A percentile compares a stretch with the other conserved stretches of the same genome.
Conservation (phyloP, 1,140 invertebrate species). For the Anadara kagoshimensis region DNA sequence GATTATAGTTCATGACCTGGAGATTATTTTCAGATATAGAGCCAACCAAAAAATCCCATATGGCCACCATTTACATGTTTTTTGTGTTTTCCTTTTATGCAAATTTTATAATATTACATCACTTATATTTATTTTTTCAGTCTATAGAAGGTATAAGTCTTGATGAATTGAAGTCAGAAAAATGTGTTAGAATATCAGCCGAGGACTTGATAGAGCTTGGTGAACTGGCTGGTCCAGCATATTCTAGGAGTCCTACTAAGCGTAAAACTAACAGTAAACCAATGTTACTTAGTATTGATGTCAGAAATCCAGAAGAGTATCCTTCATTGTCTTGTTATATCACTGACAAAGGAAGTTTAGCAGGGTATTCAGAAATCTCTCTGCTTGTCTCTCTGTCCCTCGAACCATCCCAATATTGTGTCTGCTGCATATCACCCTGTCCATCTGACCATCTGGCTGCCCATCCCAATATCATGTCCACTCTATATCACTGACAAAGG, state of each 20-base stretch:
- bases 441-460: too few relatives aligned
- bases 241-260: slow-evolving; percentile 65
- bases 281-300: slow-evolving; percentile 82
- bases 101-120: background rate
- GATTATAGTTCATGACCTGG: too few relatives aligned
- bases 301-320: slow-evolving; percentile 84
- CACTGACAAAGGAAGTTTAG: background rate
- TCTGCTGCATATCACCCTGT: too few relatives aligned
- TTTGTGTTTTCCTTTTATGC: background rate
- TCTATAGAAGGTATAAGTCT: slow-evolving; percentile 82
- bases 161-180: slow-evolving; percentile 82
- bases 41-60: too few relatives aligned
- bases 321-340: slow-evolving; percentile 60
- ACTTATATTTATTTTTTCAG: slow-evolving; percentile 73
- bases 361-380: background rate
- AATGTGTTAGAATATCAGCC: slow-evolving; percentile 87
- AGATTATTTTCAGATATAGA: too few relatives aligned
- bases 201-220: slow-evolving; percentile 86
- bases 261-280: slow-evolving; percentile 77
- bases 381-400: background rate
- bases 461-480: too few relatives aligned
- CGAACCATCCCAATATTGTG: too few relatives aligned
- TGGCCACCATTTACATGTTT: too few relatives aligned
- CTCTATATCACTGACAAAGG: too few relatives aligned
- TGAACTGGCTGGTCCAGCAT: slow-evolving; percentile 66